Base-by-base conservation (phyloP, 2,888 invertebrate species). In the Tipula helvola region DNA sequence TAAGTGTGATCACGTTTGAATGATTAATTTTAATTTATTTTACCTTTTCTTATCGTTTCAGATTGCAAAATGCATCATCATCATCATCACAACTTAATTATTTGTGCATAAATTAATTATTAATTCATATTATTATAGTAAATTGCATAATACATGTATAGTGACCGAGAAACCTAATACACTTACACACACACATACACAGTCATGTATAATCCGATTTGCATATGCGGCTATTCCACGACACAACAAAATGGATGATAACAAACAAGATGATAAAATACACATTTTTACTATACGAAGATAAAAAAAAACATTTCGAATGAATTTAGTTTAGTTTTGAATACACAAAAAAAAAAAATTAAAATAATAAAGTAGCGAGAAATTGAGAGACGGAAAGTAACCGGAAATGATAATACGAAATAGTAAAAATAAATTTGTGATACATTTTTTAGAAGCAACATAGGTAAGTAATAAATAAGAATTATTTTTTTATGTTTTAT, bases 401-500 rank as follows among this genome's bases (percentile, higher is more conserved):
- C 41, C 41, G 84, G 84, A 84, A 84, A 84, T 84, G 84, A 84
- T 84, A 84, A 84, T 84, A 84, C 84, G 84, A 84, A 84, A 84
- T 39, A 16, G 41, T 41, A 84, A 84, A 39, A 84, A 84, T 39
- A 84, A 39, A 84, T 84, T 41, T 36, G 13, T 84, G 41, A 41
- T 39, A 36, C 12, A 39, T 39, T 84, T 84, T 84, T 84, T 84
- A 41, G 84, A 84, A 18, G 41, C 39, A 41, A 84, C 84, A 84
- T 84, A 84, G 84, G 84, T 84, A 84, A 84, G 84, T 16, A 13
- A 36, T 10, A 5, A 71, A 71, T 28, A 7, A 12, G n/a, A 71
- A 28, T 28, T 71, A 28, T 10, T 71, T 71, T 71, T 28, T 71
- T 0, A 2, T 71, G 28, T 71, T 71, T 28, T 28, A 71, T 28